Percentiles rank a stretch among this genome's conserved stretches.
Conservation (phyloP, 2,797 vertebrate genomes). For the Enteromius mattozi region DNA sequence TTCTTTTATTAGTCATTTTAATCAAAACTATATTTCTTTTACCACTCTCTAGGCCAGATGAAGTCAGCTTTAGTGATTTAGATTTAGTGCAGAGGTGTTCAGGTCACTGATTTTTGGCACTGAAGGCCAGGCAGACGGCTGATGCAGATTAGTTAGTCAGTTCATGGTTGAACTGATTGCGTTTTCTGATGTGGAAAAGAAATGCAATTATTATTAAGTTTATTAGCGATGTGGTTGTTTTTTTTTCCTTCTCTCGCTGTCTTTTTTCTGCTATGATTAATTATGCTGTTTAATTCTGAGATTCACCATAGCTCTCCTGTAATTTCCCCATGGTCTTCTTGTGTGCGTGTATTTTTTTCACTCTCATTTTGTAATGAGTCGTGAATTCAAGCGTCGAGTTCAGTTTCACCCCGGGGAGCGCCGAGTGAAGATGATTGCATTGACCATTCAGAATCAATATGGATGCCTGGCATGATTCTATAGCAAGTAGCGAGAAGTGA, state of each 20-base stretch:
- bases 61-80: neutral
- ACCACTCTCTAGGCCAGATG: neutral
- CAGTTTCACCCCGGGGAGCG: slow-evolving; percentile 72
- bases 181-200: slow-evolving; percentile 80
- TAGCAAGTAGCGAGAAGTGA: slow-evolving; percentile 33
- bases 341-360: slow-evolving; percentile 73
- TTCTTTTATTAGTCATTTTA: neutral
- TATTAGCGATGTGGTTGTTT: slow-evolving; percentile 83
- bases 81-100: slow-evolving; percentile 23
- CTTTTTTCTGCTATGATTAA: slow-evolving; percentile 76
- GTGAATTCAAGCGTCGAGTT: slow-evolving; percentile 74
- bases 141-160: slow-evolving; percentile 68
- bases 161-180: slow-evolving; percentile 77
- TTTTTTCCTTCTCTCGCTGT: slow-evolving; percentile 61
- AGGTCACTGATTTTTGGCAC: slow-evolving; percentile 53
- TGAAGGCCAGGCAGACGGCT: slow-evolving; percentile 65
- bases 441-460: slow-evolving; percentile 71
- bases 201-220: slow-evolving; percentile 85
- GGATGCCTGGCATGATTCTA: slow-evolving; percentile 57
- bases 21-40: neutral
- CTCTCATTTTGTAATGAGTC: slow-evolving; percentile 80
- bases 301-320: slow-evolving; percentile 76
- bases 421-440: slow-evolving; percentile 72
- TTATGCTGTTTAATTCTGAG: slow-evolving; percentile 85
- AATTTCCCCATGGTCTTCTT: slow-evolving; percentile 83